Percentiles rank a stretch among this genome's conserved stretches.
Evolutionary conservation across 2,888 invertebrate genomes (phyloP).

Genomic region (Tachina grossa): DNA sequence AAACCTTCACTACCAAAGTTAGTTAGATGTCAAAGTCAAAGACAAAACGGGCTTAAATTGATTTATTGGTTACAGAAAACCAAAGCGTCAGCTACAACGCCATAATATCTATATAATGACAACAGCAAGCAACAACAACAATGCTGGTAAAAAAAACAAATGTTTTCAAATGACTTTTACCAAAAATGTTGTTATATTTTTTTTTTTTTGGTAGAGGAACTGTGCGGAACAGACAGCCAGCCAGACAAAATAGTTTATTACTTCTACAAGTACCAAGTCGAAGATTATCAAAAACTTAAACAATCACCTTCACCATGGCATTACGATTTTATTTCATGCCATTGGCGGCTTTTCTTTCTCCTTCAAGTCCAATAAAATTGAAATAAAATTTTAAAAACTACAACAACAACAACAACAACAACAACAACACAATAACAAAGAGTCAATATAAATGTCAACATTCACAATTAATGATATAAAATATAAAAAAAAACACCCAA

Average conservation of each 20-base stretch:
- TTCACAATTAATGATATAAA: conserved; percentile 46
- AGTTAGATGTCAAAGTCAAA: conserved; percentile 69
- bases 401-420: conserved; percentile 23
- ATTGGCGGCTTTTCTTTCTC: conserved; percentile 26
- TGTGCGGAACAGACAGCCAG: neutral
- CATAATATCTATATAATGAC: conserved; percentile 12
- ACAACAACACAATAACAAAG: conserved; percentile 29
- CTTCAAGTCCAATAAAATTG: conserved; percentile 16
- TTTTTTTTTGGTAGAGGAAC: neutral
- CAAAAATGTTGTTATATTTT: conserved; percentile 31
- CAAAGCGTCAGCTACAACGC: conserved; percentile 34
- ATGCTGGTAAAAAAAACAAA: neutral
- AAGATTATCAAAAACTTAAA: conserved; percentile 48
- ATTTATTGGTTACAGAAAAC: conserved; percentile 63
- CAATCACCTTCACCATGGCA: conserved; percentile 60
- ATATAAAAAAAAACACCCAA: conserved; percentile 41
- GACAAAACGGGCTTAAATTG: conserved; percentile 68
- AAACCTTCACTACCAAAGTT: conserved; percentile 63
- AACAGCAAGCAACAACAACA: conserved; percentile 15
- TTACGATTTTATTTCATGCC: conserved; percentile 5
- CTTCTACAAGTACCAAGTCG: conserved; percentile 32
- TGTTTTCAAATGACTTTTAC: conserved; percentile 40
- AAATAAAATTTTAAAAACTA: conserved; percentile 13
- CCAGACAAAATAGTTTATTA: conserved; percentile 36
- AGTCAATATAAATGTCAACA: conserved; percentile 70